These are phyloP conservation scores for Empidonax alnorum DNA, from an alignment of 2,113 vertebrate species.

Conservation along the genomic window DNA sequence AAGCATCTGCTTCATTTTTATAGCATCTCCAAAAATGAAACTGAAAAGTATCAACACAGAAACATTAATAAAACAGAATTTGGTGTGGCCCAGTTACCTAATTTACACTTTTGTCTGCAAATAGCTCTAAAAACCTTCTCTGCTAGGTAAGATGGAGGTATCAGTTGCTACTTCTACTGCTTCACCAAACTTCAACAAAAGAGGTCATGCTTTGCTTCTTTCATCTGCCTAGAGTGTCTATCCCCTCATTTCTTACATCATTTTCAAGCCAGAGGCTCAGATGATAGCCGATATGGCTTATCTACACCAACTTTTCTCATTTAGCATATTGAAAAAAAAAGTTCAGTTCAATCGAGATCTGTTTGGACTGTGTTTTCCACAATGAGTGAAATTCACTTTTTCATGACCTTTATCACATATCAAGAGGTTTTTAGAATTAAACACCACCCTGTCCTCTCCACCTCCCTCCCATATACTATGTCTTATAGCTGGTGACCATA, in stretches of 20 bases:
- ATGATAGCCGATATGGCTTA: background rate
- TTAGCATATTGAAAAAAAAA: background rate
- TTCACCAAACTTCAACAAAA: background rate
- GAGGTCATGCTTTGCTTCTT: background rate
- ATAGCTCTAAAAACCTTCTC: background rate
- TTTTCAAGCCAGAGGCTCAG: background rate
- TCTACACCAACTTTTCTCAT: background rate
- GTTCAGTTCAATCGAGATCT: background rate
- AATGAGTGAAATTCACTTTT: background rate
- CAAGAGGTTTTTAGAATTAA: background rate
- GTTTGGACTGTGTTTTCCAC: background rate
- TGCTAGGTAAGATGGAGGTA: background rate
- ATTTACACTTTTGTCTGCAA: background rate
- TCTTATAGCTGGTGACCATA: background rate
- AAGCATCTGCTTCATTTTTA: background rate
- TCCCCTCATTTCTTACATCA: background rate
- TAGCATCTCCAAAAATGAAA: background rate
- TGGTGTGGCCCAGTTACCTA: background rate
- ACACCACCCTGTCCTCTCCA: fast-evolving
- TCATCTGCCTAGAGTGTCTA: background rate
- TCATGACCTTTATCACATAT: background rate
- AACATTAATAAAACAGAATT: background rate
- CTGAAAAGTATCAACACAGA: background rate
- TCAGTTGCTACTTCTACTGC: background rate
- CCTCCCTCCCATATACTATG: background rate